phyloP scores from a whole-genome alignment of 2,888 invertebrate genomes.

The Parapristionchus giblindavisi region DNA sequence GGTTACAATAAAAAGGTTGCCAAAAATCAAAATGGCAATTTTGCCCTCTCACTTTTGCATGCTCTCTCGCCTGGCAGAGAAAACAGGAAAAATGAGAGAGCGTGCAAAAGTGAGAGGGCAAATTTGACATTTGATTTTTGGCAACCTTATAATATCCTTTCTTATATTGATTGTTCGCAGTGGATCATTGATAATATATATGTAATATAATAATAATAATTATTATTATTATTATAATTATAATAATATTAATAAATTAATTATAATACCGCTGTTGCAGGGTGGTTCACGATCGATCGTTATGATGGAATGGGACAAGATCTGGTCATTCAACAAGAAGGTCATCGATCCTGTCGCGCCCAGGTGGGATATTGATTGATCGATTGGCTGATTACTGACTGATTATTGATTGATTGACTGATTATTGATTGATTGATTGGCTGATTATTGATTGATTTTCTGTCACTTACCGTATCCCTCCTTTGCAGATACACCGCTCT shows the following conservation, averaged over 20 bases:
- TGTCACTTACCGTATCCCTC: background rate
- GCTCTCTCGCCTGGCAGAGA: too few species aligned
- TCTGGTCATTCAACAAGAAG: conserved; percentile 99
- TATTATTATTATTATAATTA: background rate
- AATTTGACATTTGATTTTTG: background rate
- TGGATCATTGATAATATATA: too few species aligned
- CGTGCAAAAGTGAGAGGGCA: background rate
- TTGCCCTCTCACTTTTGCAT: too few species aligned
- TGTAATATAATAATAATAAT: background rate
- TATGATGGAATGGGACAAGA: conserved; percentile 99
- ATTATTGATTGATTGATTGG: background rate
- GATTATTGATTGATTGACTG: background rate
- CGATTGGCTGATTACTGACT: conserved; percentile 67
- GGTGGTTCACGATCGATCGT: conserved; percentile 96
- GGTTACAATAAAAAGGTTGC: too few species aligned
- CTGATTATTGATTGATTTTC: background rate
- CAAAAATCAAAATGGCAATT: too few species aligned
- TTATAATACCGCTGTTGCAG: too few species aligned
- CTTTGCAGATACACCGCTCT: conserved; percentile 54
- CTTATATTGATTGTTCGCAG: background rate
- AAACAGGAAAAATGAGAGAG: background rate
- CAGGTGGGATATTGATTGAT: conserved; percentile 77
- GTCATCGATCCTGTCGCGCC: conserved; percentile 95
- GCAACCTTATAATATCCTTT: background rate
- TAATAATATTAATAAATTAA: too few species aligned